These are phyloP conservation scores for Lophura swinhoii DNA, from an alignment of 2,797 vertebrate species.

Conservation along the genomic window DNA sequence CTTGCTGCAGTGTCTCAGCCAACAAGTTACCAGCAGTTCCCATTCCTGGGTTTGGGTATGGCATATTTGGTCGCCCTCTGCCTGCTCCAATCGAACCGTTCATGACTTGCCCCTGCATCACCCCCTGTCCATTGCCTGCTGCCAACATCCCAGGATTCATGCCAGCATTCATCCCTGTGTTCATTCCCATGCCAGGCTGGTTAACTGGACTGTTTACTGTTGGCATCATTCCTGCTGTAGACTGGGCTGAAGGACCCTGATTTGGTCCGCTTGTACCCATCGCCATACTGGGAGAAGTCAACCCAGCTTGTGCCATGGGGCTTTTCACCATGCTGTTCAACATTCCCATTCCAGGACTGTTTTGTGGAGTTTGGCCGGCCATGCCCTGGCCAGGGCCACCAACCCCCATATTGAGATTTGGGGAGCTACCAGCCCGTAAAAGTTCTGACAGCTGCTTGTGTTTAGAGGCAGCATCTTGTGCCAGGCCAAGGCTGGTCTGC, in stretches of 20 bases:
- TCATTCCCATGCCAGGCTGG: slow-evolving; percentile 90
- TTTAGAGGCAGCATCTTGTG: slow-evolving; percentile 95
- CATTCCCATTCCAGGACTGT: slow-evolving; percentile 87
- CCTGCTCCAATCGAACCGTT: slow-evolving; percentile 92
- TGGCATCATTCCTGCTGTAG: slow-evolving; percentile 80
- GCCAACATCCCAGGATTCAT: slow-evolving; percentile 84
- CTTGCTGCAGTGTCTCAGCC: slow-evolving; percentile 90
- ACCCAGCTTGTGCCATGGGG: slow-evolving; percentile 83
- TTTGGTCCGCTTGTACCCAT: slow-evolving; percentile 81
- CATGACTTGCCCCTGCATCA: slow-evolving; percentile 94
- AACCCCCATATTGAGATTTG: slow-evolving; percentile 84
- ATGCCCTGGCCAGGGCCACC: slow-evolving; percentile 84
- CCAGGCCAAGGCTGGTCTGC: slow-evolving; percentile 88
- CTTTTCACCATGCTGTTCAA: slow-evolving; percentile 89
- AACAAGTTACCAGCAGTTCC: slow-evolving; percentile 87
- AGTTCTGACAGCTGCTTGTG: slow-evolving; percentile 98
- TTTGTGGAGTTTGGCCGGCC: slow-evolving; percentile 80
- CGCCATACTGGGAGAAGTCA: slow-evolving; percentile 86
- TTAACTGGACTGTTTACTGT: slow-evolving; percentile 83
- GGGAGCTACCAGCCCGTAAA: slow-evolving; percentile 85
- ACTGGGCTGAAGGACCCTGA: slow-evolving; percentile 78
- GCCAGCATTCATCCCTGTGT: slow-evolving; percentile 90
- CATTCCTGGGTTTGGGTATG: slow-evolving; percentile 88
- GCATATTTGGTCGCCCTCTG: slow-evolving; percentile 85
- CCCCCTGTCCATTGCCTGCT: slow-evolving; percentile 86